Evolutionary conservation across 2,113 vertebrate species (phyloP).

Genomic region (Hymenochirus boettgeri): DNA sequence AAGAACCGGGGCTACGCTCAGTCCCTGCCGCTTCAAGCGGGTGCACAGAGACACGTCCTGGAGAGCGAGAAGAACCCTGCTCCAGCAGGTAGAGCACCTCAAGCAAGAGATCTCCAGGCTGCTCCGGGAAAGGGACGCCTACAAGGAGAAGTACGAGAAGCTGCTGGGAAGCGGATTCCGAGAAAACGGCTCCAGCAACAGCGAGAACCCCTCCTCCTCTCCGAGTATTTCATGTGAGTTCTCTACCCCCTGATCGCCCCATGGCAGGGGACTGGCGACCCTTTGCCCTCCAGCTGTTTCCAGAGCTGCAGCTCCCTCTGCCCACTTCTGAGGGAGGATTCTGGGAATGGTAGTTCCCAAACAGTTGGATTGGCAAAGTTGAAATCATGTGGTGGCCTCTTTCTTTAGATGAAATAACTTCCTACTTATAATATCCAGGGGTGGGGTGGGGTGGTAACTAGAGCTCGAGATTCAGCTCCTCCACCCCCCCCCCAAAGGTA

Average conservation of each 20-base stretch:
- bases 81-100: slow-evolving; percentile 97
- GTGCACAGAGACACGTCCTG: slow-evolving; percentile 97
- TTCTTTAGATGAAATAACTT: no score
- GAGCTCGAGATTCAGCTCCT: no score
- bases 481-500: no score
- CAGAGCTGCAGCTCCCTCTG: no score
- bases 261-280: slow-evolving; percentile 3
- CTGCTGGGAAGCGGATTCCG: slow-evolving; percentile 93
- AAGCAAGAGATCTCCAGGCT: slow-evolving; percentile 98
- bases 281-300: no score
- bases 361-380: no score
- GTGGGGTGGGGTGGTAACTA: no score
- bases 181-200: slow-evolving; percentile 74
- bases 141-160: slow-evolving; percentile 99
- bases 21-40: slow-evolving; percentile 96
- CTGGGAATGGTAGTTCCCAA: no score
- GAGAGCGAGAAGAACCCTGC: slow-evolving; percentile 96
- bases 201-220: slow-evolving; percentile 89
- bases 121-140: slow-evolving; percentile 95
- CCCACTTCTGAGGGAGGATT: no score
- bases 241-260: slow-evolving; percentile 45
- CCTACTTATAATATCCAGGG: no score
- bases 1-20: slow-evolving; percentile 98
- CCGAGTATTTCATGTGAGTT: slow-evolving; percentile 99
- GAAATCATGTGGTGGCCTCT: no score